Percentiles rank a stretch among this genome's conserved stretches.
Conservation (phyloP, 2,113 vertebrate species). For the Fulica atra region DNA sequence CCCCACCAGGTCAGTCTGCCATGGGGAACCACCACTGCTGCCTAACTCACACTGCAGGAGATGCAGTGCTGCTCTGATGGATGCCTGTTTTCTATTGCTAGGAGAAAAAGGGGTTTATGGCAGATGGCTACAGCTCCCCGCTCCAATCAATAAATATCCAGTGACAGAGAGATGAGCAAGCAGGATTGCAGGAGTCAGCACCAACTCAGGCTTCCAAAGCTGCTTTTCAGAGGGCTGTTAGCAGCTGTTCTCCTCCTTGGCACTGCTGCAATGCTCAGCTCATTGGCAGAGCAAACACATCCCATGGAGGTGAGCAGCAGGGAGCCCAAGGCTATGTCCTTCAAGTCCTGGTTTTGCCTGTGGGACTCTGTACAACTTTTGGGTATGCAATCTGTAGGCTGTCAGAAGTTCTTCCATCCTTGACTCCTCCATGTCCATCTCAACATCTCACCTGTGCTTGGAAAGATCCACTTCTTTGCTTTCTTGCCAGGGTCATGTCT, state of each 20-base stretch:
- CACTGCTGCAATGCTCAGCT: neutral
- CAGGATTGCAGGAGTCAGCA: neutral
- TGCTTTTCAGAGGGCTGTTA: neutral
- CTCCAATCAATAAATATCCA: neutral
- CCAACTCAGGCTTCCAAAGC: neutral
- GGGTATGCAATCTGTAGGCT: neutral
- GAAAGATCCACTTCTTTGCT: accelerated
- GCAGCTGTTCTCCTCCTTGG: neutral
- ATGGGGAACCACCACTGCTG: accelerated
- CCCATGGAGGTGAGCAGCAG: neutral
- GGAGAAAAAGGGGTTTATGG: neutral
- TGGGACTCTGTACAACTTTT: neutral
- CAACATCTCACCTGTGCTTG: too few relatives aligned
- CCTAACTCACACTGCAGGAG: neutral
- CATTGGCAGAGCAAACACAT: neutral
- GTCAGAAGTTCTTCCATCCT: neutral
- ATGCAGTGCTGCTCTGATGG: neutral
- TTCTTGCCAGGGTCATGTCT: accelerated
- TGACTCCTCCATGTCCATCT: neutral
- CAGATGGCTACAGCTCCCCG: neutral
- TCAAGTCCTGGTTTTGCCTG: neutral
- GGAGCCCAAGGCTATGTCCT: neutral
- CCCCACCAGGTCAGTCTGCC: neutral
- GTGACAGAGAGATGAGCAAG: neutral
- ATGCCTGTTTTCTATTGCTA: neutral